A percentile compares a stretch with the other conserved stretches of the same genome.
These are phyloP conservation scores for Phalangium opilio DNA, from an alignment of 2,888 invertebrate genomes.

Conservation along the genomic window DNA sequence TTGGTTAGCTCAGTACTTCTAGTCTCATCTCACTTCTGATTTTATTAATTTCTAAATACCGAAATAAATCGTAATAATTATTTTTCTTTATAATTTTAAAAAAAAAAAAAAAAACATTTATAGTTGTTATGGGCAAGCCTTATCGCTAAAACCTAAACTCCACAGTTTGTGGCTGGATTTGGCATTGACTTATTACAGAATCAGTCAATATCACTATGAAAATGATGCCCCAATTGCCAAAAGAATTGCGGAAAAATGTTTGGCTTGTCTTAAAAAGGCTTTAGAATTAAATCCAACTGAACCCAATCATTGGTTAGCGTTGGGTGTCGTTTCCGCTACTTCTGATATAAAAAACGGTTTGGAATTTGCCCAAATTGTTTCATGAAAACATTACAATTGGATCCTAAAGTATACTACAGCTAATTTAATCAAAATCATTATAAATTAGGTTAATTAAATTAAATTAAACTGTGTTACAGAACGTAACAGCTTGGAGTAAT, in stretches of 20 bases:
- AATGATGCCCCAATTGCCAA: conserved; percentile 4
- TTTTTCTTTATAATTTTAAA: no score
- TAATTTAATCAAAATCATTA: no score
- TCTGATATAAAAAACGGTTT: conserved; percentile 44
- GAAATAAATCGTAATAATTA: no score
- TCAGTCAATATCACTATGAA: conserved; percentile 33
- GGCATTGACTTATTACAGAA: conserved; percentile 42
- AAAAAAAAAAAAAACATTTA: no score
- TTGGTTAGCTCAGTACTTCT: no score
- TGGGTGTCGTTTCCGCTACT: conserved; percentile 56
- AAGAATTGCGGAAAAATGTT: conserved; percentile 9
- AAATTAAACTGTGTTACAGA: no score
- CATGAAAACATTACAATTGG: conserved; percentile 59
- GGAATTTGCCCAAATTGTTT: conserved; percentile 74
- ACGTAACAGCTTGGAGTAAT: conserved; percentile 34
- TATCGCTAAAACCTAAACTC: conserved; percentile 42
- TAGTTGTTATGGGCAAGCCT: conserved; percentile 37
- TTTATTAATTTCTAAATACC: no score
- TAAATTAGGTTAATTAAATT: no score
- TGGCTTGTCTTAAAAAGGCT: conserved; percentile 32
- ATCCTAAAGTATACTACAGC: conserved; percentile 57
- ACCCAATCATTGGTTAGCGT: conserved; percentile 74
- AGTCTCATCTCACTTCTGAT: no score
- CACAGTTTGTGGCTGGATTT: conserved; percentile 54
- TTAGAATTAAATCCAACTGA: conserved; percentile 41